Percentiles rank a stretch among this genome's conserved stretches.
Evolutionary conservation across 2,888 invertebrate species (phyloP).

Genomic region (Baccha elongata): DNA sequence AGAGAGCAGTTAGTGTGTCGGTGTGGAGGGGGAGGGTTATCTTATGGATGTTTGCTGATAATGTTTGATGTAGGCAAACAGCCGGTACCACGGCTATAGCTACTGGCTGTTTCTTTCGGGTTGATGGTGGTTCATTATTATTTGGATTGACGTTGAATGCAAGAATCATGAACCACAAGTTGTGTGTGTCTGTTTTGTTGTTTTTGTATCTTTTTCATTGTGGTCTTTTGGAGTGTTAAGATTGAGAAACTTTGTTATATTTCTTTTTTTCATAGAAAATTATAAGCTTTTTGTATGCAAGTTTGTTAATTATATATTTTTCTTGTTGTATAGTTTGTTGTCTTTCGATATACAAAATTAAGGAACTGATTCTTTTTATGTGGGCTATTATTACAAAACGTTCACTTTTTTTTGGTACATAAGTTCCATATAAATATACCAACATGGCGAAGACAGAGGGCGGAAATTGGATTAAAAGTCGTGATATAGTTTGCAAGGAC

Average conservation of each 20-base stretch:
- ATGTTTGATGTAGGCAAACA: constrained; percentile 62
- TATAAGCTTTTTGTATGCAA: constrained; percentile 42
- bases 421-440: not conserved
- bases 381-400: constrained; percentile 57
- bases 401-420: constrained; percentile 51
- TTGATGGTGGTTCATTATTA: constrained; percentile 40
- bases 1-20: constrained; percentile 47
- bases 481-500: constrained; percentile 75
- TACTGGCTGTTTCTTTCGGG: constrained; percentile 43
- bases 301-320: constrained; percentile 57
- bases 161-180: constrained; percentile 48
- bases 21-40: not conserved
- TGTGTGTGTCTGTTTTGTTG: constrained; percentile 1
- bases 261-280: constrained; percentile 14
- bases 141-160: constrained; percentile 57
- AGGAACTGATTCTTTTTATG: constrained; percentile 50
- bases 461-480: constrained; percentile 74
- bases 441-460: constrained; percentile 52
- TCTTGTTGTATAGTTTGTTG: constrained; percentile 8
- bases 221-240: constrained; percentile 41
- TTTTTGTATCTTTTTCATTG: constrained; percentile 19
- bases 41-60: constrained; percentile 59
- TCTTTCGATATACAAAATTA: constrained; percentile 50
- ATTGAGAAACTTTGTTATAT: constrained; percentile 52
- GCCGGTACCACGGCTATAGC: constrained; percentile 51